Evolutionary conservation across 2,797 vertebrate genomes (phyloP).

Genomic region (Taenioides sp.): DNA sequence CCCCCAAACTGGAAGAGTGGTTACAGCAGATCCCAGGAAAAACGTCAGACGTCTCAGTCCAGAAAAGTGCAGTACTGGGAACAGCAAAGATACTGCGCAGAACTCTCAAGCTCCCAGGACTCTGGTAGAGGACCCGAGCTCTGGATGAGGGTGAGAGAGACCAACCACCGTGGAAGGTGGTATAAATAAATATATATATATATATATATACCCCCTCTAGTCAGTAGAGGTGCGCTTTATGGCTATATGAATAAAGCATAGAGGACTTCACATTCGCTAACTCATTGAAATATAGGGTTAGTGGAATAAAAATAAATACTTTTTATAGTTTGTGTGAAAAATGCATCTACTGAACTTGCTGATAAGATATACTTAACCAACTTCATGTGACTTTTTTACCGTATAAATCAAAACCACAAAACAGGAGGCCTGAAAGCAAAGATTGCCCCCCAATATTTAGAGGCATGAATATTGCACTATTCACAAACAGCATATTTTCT

Average conservation of each 20-base stretch:
- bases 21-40: too few relatives aligned
- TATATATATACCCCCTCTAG: too few relatives aligned
- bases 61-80: too few relatives aligned
- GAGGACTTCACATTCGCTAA: background rate
- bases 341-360: background rate
- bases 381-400: slow-evolving; percentile 7
- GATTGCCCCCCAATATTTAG: background rate
- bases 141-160: too few relatives aligned
- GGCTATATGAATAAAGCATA: background rate
- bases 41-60: too few relatives aligned
- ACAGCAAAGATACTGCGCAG: too few relatives aligned
- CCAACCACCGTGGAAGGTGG: too few relatives aligned
- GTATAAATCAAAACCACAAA: background rate
- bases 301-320: background rate
- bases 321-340: too few relatives aligned
- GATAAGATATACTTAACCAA: background rate
- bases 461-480: background rate
- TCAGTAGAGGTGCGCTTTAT: background rate
- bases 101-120: too few relatives aligned
- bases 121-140: too few relatives aligned
- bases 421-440: background rate
- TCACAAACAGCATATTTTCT: slow-evolving; percentile 48
- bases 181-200: too few relatives aligned
- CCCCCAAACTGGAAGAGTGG: too few relatives aligned
- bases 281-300: background rate